Base-by-base conservation (phyloP, 2,113 vertebrate genomes). In the Penelope pileata region DNA sequence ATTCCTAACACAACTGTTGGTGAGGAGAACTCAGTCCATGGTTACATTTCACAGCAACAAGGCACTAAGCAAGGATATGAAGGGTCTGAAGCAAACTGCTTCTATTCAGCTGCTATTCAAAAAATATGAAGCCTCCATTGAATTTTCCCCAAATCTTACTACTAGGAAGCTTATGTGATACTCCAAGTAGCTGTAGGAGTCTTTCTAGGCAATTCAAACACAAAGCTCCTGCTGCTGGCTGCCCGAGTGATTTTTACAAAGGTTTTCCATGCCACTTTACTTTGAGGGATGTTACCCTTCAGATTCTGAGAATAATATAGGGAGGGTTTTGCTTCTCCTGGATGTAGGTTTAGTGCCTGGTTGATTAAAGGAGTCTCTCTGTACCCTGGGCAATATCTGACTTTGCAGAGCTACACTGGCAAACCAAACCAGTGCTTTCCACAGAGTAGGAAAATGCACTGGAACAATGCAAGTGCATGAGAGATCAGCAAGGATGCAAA, bases 181-280 rank as follows among this genome's bases (percentile, higher is more conserved):
- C 34, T 90, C 79, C 64, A 90, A 67, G 59, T 43, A 91, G 67
- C 75, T 73, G 79, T 7, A 86, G 83, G 69, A 93, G 51, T 53
- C 21, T 67, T 96, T 50, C 80, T 43, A 92, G 58, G 47, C 77
- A 88, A 86, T 92, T 76, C 73, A 83, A 60, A 75, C 68, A 88
- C 89, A 91, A 82, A 91, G 81, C 56, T 84, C 34, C 66, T 89
- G 92, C 83, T 93, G 51, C 56, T 84, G 83, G 66, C 80, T 95
- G 80, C 30, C 56, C 68, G 60, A 78, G 50, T 93, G 86, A 82
- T 64, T 86, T 66, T 42, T 43, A 56, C 64, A 86, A 88, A 94
- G 34, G 73, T 83, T 92, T 91, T 83, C 90, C 86, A 40, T 27
- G 42, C 19, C 56, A 66, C 38, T 90, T 86, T 12, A 60, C 74